phyloP scores from a whole-genome alignment of 1,140 invertebrate genomes.

The Caerostris extrusa region DNA sequence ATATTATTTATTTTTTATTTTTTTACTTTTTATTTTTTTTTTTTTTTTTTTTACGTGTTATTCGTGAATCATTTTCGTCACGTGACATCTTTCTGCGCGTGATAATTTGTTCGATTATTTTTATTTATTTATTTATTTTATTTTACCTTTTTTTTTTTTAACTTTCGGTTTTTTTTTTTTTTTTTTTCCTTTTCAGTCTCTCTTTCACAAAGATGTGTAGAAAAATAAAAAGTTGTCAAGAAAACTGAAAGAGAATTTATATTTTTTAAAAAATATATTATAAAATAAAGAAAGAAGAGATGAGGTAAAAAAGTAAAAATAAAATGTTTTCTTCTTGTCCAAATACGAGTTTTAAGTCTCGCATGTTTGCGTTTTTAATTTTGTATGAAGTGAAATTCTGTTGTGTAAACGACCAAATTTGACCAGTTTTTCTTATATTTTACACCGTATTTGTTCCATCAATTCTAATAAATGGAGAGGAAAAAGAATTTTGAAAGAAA shows the following conservation, averaged over 20 bases:
- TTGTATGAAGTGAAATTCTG: constrained; percentile 12
- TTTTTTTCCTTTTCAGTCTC: not conserved
- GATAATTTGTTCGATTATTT: constrained; percentile 70
- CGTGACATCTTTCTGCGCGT: constrained; percentile 31
- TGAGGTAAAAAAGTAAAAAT: not conserved
- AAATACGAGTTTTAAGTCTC: constrained; percentile 50
- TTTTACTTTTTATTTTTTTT: not conserved
- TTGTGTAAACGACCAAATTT: constrained; percentile 52
- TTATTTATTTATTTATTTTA: no score
- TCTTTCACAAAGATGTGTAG: not conserved
- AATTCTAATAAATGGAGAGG: not conserved
- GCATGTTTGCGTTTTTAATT: constrained; percentile 66
- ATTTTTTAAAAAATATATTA: not conserved
- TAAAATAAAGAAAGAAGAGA: not conserved
- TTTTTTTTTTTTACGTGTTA: not conserved
- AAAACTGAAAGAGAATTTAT: not conserved
- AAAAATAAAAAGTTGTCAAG: constrained; percentile 32
- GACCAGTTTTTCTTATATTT: constrained; percentile 20
- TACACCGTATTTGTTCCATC: not conserved
- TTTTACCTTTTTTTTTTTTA: not conserved
- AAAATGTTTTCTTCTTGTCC: not conserved
- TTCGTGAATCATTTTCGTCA: constrained; percentile 18
- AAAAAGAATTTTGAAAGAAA: not conserved
- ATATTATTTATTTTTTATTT: not conserved
- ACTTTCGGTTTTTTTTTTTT: not conserved